These are phyloP conservation scores for Pipistrellus kuhlii DNA, from an alignment of 2,797 vertebrate species.

Conservation along the genomic window DNA sequence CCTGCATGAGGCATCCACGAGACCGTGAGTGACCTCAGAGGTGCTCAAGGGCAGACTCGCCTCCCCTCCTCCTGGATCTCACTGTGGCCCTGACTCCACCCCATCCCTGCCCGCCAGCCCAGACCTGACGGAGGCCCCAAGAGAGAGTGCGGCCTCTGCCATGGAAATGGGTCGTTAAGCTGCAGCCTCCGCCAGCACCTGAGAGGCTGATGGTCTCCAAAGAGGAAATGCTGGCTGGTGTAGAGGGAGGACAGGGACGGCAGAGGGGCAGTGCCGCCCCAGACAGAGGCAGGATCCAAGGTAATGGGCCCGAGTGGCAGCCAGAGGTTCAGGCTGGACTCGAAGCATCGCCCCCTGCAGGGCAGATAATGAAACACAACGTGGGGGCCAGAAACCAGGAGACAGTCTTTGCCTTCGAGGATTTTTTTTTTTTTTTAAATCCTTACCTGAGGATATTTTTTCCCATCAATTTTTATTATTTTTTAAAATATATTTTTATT, in stretches of 20 bases:
- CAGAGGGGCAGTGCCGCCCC: neutral
- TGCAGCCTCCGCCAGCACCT: slow-evolving; percentile 80
- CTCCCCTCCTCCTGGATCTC: neutral
- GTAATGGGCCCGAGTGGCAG: neutral
- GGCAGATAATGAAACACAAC: neutral
- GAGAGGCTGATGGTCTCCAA: slow-evolving; percentile 17
- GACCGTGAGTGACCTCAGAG: neutral
- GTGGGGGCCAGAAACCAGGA: neutral
- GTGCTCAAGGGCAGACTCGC: neutral
- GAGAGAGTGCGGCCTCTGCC: too few species aligned
- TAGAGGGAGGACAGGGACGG: neutral
- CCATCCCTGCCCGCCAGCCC: rapidly evolving
- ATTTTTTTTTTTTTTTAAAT: too few species aligned
- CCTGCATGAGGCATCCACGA: rapidly evolving
- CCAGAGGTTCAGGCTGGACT: neutral
- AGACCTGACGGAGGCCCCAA: neutral
- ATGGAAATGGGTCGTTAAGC: slow-evolving; percentile 80
- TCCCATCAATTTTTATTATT: too few species aligned
- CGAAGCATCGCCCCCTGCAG: neutral
- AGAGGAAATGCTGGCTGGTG: neutral
- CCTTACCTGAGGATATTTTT: too few species aligned
- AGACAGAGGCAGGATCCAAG: neutral
- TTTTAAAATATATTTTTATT: too few species aligned
- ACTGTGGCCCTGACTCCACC: rapidly evolving
- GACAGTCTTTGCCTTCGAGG: neutral